Evolutionary conservation across 2,888 invertebrate species (phyloP).

Genomic region (Phalera bucephala): DNA sequence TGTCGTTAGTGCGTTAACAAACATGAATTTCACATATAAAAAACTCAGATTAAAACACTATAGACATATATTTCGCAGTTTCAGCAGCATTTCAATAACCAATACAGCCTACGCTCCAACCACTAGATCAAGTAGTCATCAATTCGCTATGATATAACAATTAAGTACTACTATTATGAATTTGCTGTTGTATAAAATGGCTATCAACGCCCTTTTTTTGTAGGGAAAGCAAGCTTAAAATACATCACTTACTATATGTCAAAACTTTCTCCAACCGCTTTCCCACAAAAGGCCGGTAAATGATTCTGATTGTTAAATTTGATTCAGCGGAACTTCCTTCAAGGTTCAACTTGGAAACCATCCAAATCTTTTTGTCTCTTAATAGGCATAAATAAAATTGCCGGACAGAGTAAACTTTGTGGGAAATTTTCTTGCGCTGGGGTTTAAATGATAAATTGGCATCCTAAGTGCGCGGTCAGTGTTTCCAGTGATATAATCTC

Average conservation of each 20-base stretch:
- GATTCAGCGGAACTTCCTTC: conserved; percentile 27
- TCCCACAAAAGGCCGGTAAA: conserved; percentile 24
- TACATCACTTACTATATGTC: background rate
- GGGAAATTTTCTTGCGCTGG: background rate
- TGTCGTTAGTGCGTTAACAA: too few relatives aligned
- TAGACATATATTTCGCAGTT: background rate
- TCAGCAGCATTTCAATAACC: too few relatives aligned
- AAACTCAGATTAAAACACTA: background rate
- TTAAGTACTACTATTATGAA: background rate
- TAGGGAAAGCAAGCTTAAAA: too few relatives aligned
- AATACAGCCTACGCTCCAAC: too few relatives aligned
- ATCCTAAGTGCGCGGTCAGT: background rate
- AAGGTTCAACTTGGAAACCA: conserved; percentile 34
- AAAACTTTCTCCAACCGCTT: conserved; percentile 13
- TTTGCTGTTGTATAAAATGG: background rate
- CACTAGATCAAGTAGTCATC: too few relatives aligned
- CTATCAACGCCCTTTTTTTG: background rate
- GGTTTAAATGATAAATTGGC: background rate
- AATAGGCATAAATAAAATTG: too few relatives aligned
- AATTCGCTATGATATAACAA: background rate
- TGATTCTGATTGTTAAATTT: too few relatives aligned
- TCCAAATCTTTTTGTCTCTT: conserved; percentile 37
- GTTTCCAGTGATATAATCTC: conserved; percentile 12
- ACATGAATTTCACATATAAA: too few relatives aligned
- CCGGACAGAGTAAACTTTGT: background rate